Evolutionary conservation across 2,888 invertebrate genomes (phyloP), one percentile per base, ranked within the genome.

Genomic region (Microctonus brassicae): DNA sequence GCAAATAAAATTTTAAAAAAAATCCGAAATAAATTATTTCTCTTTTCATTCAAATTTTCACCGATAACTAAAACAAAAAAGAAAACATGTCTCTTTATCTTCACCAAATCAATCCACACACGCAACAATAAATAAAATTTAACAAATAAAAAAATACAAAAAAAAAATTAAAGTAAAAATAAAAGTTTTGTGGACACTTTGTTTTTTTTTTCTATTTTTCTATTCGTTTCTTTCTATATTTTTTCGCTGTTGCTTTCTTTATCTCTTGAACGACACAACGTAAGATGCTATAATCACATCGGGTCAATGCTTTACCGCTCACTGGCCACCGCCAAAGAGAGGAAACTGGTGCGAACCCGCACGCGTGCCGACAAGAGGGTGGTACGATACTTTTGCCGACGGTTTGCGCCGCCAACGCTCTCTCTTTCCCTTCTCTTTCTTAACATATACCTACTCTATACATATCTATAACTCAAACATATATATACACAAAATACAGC

Each of bases 251-350:
- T 69, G 68, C 66, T 69, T 52, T 17, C 26, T 39, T 10, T 17
- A n/a, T 63, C 29, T 47, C 63, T 60, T 17, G 29, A n/a, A 60
- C 26, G 26, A 60, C 9, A 33, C 22, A 36, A 52, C 61, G 39
- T 53, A 61, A 61, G 36, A 64, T 72, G 61, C 60, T 4, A 66
- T 73, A 73, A 73, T 75, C 73, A 73, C 70, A 73, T 70, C 76
- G 75, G 77, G 77, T 77, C 76, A 77, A 77, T 76, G 77, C 72
- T 73, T 75, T 67, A 70, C 70, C 69, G 74, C 75, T 72, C 74
- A 76, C 77, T 77, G 76, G 69, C 76, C 70, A 47, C 47, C 47
- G 17, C 47, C 17, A 67, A 63, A 55, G 52, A 69, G 55, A 69
- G 63, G 74, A 75, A 75, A 76, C 75, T 76, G 75, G 74, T 70